Evolutionary conservation across 1,140 invertebrate species (phyloP).

Genomic region (Caerostris darwini): DNA sequence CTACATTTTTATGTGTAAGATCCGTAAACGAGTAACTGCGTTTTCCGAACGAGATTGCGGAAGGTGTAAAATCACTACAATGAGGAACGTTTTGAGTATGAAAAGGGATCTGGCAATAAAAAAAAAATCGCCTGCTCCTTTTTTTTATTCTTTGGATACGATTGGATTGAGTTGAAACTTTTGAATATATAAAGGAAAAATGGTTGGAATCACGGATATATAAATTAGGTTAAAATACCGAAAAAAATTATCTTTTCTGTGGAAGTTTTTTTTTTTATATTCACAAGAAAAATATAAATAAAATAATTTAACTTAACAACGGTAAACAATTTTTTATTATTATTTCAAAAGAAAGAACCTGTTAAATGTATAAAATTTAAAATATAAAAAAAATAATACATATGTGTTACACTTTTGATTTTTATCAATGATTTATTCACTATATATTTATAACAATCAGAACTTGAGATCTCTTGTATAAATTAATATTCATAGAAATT

Average conservation of each 20-base stretch:
- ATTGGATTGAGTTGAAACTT: background rate
- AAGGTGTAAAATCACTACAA: background rate
- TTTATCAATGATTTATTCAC: too few species aligned
- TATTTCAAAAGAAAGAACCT: too few species aligned
- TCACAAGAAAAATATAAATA: too few species aligned
- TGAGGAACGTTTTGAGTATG: background rate
- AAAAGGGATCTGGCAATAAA: background rate
- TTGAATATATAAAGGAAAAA: background rate
- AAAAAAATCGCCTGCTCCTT: background rate
- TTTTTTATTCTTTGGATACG: background rate
- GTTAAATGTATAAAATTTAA: too few species aligned
- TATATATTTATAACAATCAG: too few species aligned
- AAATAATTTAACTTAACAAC: too few species aligned
- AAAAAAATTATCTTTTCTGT: background rate
- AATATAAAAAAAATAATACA: too few species aligned
- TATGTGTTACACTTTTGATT: too few species aligned
- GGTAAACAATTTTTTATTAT: too few species aligned
- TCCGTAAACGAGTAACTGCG: slow-evolving; percentile 2
- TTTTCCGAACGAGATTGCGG: background rate
- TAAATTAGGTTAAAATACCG: background rate
- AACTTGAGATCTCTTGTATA: too few species aligned
- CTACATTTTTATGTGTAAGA: background rate
- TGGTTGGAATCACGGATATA: background rate
- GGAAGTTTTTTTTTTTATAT: too few species aligned
- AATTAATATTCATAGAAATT: too few species aligned